Evolutionary conservation across 2,888 invertebrate species (phyloP).

Genomic region (Carpatolechia fugitivella): DNA sequence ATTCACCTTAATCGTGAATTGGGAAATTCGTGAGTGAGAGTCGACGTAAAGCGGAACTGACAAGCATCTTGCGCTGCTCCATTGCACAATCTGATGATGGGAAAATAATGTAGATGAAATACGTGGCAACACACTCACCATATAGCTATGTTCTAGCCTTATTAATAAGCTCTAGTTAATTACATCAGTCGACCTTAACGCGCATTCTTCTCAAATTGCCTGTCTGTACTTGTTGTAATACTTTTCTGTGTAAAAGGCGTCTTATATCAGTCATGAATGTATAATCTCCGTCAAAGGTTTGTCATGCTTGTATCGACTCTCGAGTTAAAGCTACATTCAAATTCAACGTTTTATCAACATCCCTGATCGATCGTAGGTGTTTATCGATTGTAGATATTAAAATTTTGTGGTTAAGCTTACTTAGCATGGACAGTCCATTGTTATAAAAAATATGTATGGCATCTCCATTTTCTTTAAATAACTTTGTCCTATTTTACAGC

Average conservation of each 20-base stretch:
- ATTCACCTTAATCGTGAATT: constrained; percentile 21
- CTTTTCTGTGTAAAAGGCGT: constrained; percentile 1
- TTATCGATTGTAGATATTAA: background rate
- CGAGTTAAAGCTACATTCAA: background rate
- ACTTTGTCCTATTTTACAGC: background rate
- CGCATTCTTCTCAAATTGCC: constrained; percentile 17
- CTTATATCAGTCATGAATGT: background rate
- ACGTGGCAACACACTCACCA: constrained; percentile 26
- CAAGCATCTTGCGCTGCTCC: constrained; percentile 27
- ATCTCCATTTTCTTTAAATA: no score
- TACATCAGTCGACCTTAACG: constrained; percentile 17
- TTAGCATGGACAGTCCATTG: background rate
- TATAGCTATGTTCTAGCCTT: constrained; percentile 36
- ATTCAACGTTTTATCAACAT: background rate
- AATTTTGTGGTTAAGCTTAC: background rate
- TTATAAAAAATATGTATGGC: background rate
- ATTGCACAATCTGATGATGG: constrained; percentile 39
- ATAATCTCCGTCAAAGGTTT: constrained; percentile 14
- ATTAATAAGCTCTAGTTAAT: constrained; percentile 21
- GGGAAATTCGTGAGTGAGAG: constrained; percentile 39
- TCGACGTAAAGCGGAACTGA: constrained; percentile 33
- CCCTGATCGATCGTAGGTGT: background rate
- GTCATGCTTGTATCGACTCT: background rate
- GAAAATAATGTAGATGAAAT: constrained; percentile 31
- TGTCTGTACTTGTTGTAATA: background rate